Evolutionary conservation across 2,888 invertebrate species (phyloP), one percentile per base, ranked within the genome.

Genomic region (Drosophila incognita): DNA sequence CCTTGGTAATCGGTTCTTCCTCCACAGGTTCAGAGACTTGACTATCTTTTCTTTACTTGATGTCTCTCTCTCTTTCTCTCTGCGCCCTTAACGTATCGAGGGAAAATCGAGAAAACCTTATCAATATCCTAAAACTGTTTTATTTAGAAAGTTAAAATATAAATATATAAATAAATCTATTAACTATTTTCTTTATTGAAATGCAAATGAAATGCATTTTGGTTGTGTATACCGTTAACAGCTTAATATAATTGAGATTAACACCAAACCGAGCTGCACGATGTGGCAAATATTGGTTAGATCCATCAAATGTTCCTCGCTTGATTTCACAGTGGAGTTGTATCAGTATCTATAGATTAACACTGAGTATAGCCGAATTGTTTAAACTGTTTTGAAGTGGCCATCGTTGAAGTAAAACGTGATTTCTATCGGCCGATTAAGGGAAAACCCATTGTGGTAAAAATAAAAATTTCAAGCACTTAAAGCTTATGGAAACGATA

Each of bases 401-500:
- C 7, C 48, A 58, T 10, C 64, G 46, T 40, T n/a, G 13, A 61
- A 53, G 27, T 29, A 29, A 73, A 73, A 58, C 58, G 61, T 67
- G 73, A 72, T 72, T 73, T 73, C 24, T 33, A 36, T 49, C 21
- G 36, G 38, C 13, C 13, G 36, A 61, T 58, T 54, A 53, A 60
- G 33, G 38, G 54, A 31, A 57, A 72, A 48, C 62, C 46, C n/a
- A 38, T 38, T 2, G 56, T 18, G 4, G 15, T 33, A 59, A 54
- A 49, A 53, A 2, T 76, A 58, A 35, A 38, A 67, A 59, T 59
- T 61, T 35, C 24, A 51, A 40, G 24, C 66, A 67, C 66, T 76
- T 48, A 51, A 78, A 48, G 24, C 60, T 64, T 69, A 73, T 77
- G 65, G 29, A 57, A 46, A 3, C 65, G 49, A 59, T 65, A 46